Evolutionary conservation across 2,797 vertebrate species (phyloP), one percentile per base, ranked within the genome.

Genomic region (Falco berigora): DNA sequence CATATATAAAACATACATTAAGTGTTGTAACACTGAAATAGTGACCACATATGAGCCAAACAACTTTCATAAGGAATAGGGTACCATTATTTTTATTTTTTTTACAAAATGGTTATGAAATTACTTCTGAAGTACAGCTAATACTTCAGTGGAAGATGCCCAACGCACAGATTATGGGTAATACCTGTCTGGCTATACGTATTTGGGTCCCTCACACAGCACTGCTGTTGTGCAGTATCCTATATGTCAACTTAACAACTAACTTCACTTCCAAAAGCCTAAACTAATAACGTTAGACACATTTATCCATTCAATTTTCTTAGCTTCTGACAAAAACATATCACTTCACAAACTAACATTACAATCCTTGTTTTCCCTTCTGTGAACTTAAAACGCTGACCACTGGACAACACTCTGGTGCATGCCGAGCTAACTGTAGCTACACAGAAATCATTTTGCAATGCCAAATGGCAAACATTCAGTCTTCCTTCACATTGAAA

Each of bases 361-460:
- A 5, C 17, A 12, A 9, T 9, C 55, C 73, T 28, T 3, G 8
- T 5, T 27, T 23, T n/a, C 52, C 52, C 75, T 30, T 11, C 79
- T 8, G 50, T 14, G 52, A 72, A 5, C 9, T 7, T 8, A 5
- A 53, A 86, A 17, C 28, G 3, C 28, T 8, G 52, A n/a, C 28
- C 16, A 2, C 1, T 0, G 30, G 47, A 58, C 46, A 10, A 32
- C 0, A 2, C 53, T 46, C 18, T 6, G 6, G 5, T 1, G 5
- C 2, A 5, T 1, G n/a, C 59, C 15, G 4, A 42, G 64, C 53
- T 11, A 30, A 1, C 0, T 1, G 49, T 25, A 24, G 12, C 71
- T 5, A 38, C 32, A 1, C 40, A 34, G n/a, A 46, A n/a, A 16
- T 4, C n/a, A 3, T 0, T 38, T 7, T 50, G 75, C 74, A 66